These are phyloP conservation scores for Acrocephalus scirpaceus DNA, from an alignment of 2,797 vertebrate genomes.

Conservation along the genomic window DNA sequence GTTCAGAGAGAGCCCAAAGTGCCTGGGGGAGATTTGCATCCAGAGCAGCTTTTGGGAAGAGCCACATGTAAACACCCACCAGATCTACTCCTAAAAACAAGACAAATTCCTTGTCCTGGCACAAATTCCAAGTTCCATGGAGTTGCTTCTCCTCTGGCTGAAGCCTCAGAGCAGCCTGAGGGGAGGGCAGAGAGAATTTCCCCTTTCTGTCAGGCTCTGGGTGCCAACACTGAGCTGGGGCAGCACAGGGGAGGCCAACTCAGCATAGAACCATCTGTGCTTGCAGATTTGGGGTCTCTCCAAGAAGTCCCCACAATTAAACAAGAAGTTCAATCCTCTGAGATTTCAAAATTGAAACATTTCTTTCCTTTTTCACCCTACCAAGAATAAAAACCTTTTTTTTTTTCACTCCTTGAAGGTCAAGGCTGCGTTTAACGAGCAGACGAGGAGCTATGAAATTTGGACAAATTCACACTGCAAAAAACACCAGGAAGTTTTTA, in stretches of 20 bases:
- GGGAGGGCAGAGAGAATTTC: background rate
- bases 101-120: background rate
- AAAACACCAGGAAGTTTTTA: slow-evolving; percentile 84
- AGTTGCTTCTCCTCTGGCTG: background rate
- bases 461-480: slow-evolving; percentile 69
- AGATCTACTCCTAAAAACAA: background rate
- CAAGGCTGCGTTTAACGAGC: slow-evolving; percentile 83
- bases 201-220: background rate
- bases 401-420: slow-evolving; percentile 78
- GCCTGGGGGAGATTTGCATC: background rate
- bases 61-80: background rate
- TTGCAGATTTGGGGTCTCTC: background rate
- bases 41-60: background rate
- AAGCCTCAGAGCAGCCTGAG: background rate
- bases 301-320: background rate
- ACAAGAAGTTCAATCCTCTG: background rate
- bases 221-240: background rate
- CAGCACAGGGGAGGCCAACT: background rate
- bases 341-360: background rate
- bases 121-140: rapidly evolving
- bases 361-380: background rate
- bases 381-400: background rate
- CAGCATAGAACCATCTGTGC: background rate
- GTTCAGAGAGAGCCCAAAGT: background rate
- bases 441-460: slow-evolving; percentile 86